Evolutionary conservation across 2,888 invertebrate species (phyloP).

Genomic region (Erebia aethiops): DNA sequence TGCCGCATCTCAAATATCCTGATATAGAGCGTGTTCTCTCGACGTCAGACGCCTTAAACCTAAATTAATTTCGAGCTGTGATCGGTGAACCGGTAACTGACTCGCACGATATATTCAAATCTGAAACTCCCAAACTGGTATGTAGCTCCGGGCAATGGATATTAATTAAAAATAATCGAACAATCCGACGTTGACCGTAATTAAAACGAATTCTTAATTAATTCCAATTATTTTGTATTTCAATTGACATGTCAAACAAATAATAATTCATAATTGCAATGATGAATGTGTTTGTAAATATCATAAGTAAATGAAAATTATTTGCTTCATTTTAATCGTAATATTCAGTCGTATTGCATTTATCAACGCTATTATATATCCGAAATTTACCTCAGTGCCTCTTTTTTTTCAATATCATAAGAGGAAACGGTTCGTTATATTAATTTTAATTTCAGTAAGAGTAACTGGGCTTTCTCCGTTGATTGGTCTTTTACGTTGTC

Average conservation of each 20-base stretch:
- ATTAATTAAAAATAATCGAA: constrained; percentile 16
- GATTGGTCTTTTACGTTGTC: constrained; percentile 55
- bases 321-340: constrained; percentile 1
- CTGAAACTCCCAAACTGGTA: constrained; percentile 47
- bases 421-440: constrained; percentile 56
- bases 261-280: constrained; percentile 23
- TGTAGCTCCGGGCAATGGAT: constrained; percentile 1
- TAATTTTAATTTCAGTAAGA: constrained; percentile 53
- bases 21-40: constrained; percentile 44
- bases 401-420: constrained; percentile 63
- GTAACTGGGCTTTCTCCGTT: constrained; percentile 34
- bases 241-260: constrained; percentile 24
- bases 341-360: neutral
- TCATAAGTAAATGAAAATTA: constrained; percentile 8
- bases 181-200: constrained; percentile 22
- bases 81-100: constrained; percentile 65
- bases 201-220: constrained; percentile 24
- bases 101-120: constrained; percentile 66
- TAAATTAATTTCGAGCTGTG: constrained; percentile 77
- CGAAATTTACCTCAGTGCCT: constrained; percentile 61
- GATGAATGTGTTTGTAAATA: constrained; percentile 22
- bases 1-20: constrained; percentile 50
- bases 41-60: constrained; percentile 55
- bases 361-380: constrained; percentile 22
- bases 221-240: constrained; percentile 27